Evolutionary conservation across 2,113 vertebrate genomes (phyloP), one percentile per base, ranked within the genome.

Genomic region (Cepphus grylle): DNA sequence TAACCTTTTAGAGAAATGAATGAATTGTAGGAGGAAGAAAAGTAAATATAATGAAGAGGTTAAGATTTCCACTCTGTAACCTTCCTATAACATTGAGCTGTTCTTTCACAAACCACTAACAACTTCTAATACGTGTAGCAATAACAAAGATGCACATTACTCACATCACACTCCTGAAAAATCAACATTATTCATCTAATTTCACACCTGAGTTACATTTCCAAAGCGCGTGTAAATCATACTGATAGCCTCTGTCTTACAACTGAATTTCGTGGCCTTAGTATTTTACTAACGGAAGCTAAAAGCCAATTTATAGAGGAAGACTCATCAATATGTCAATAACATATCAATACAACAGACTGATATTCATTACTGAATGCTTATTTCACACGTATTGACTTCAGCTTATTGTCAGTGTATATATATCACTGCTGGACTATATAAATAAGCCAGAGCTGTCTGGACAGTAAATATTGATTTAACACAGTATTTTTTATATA

Each of bases 401-500:
- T 96, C 81, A 96, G 32, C 18, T 91, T 85, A 88, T 53, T 74
- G 61, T 42, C 50, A 93, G 40, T 58, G 36, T 88, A 70, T 19
- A 70, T 19, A 15, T 59, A 81, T 52, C 77, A 70, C 2, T 3
- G 62, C 58, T 91, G 56, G 47, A 89, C 65, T 74, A 67, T 18
- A 87, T 81, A 94, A 97, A 94, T 65, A 23, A 88, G 36, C 8
- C 70, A 87, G 81, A 94, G 25, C 66, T 85, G 66, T 81, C 90
- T 69, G 71, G 92, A 92, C 87, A 88, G 94, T 73, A 96, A 93
- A 96, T 94, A 86, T 34, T 91, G 96, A 97, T 97, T 97, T 96
- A 97, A 96, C 89, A 93, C 27, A 8, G 78, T 73, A 86, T 81
- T 97, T 97, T 91, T 94, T 81, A 95, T 81, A 76, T 9, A 91